A percentile compares a stretch with the other conserved stretches of the same genome.
These are phyloP conservation scores for Eumeta japonica DNA, from an alignment of 1,140 invertebrate genomes.

Conservation along the genomic window DNA sequence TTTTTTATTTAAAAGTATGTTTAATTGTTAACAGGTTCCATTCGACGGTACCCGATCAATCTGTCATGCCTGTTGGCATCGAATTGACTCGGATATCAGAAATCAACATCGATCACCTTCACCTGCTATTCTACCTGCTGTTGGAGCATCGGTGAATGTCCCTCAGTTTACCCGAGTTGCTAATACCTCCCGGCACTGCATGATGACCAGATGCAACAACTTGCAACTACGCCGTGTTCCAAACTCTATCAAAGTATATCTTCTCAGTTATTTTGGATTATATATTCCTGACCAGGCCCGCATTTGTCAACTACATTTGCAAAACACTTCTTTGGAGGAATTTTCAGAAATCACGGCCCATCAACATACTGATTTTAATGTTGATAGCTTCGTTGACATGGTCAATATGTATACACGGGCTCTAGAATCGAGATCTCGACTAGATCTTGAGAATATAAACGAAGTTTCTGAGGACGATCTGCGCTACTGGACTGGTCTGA, in stretches of 20 bases:
- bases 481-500: constrained; percentile 1
- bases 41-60: not conserved
- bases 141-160: too few species aligned
- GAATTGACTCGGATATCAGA: not conserved
- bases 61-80: not conserved
- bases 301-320: too few species aligned
- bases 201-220: too few species aligned
- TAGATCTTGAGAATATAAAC: constrained; percentile 4
- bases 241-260: too few species aligned
- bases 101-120: not conserved
- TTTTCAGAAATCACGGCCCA: too few species aligned
- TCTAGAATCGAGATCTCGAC: not conserved
- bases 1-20: too few species aligned
- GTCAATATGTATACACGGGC: not conserved
- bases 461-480: constrained; percentile 1
- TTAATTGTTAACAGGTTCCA: too few species aligned
- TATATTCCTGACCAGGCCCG: too few species aligned
- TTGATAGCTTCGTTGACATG: too few species aligned
- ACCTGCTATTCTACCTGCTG: too few species aligned
- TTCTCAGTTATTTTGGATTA: too few species aligned
- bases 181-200: not conserved
- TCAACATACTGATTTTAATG: constrained; percentile 3
- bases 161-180: not conserved
- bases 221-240: not conserved
- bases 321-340: too few species aligned